A percentile compares a stretch with the other conserved stretches of the same genome.
Conservation (phyloP, 2,797 vertebrate genomes). For the Staurois parvus region DNA sequence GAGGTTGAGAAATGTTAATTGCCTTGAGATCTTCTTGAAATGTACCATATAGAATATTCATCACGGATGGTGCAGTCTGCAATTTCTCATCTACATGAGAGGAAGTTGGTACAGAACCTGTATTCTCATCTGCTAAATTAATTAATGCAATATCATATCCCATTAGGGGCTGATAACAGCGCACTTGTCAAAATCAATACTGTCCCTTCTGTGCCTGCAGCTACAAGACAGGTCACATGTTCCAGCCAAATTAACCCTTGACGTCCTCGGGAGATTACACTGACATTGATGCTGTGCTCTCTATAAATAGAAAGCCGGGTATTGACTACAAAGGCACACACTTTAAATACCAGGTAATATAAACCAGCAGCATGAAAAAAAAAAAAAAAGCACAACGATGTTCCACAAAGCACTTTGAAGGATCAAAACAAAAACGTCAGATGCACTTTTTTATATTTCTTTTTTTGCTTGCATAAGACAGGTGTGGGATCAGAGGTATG, state of each 20-base stretch:
- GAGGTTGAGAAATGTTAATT: slow-evolving; percentile 47
- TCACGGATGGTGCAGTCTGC: not conserved
- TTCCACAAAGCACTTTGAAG: not conserved
- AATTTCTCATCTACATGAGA: slow-evolving; percentile 29
- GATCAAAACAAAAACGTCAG: not conserved
- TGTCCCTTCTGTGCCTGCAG: slow-evolving; percentile 13
- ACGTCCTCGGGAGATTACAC: not conserved
- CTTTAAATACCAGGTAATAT: not conserved
- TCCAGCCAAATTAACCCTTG: slow-evolving; percentile 19
- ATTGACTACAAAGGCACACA: not conserved
- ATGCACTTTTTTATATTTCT: not conserved
- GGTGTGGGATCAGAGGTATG: not conserved
- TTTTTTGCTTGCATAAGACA: not conserved
- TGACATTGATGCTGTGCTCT: not conserved
- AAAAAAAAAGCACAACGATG: not conserved
- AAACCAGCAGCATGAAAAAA: not conserved
- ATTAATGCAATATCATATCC: slow-evolving; percentile 53
- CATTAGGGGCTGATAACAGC: slow-evolving; percentile 34
- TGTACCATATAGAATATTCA: slow-evolving; percentile 51
- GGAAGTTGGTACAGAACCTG: not conserved
- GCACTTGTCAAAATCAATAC: slow-evolving; percentile 57
- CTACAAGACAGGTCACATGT: slow-evolving; percentile 30
- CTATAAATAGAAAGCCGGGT: not conserved
- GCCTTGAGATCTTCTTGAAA: slow-evolving; percentile 35
- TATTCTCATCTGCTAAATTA: slow-evolving; percentile 47